phyloP scores from a whole-genome alignment of 2,888 invertebrate species.

The Tetrapedia diversipes region DNA sequence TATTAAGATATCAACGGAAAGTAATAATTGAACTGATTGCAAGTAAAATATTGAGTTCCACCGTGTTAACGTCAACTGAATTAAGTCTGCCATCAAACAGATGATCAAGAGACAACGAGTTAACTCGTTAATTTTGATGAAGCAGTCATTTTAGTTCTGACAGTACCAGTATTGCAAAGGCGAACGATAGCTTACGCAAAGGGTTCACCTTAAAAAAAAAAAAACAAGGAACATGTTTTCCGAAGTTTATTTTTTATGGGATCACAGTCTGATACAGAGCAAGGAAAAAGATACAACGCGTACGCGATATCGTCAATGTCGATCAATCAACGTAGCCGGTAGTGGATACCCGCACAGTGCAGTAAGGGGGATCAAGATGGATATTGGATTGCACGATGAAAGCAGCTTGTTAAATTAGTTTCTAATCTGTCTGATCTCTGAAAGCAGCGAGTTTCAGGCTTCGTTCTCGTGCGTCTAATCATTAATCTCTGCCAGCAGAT shows the following conservation, averaged over 20 bases:
- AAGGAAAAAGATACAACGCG: slow-evolving; percentile 31
- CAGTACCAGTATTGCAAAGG: too few relatives aligned
- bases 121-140: too few relatives aligned
- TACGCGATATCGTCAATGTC: slow-evolving; percentile 53
- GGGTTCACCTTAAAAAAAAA: too few relatives aligned
- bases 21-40: too few relatives aligned
- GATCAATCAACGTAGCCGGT: slow-evolving; percentile 75
- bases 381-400: slow-evolving; percentile 78
- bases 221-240: neutral
- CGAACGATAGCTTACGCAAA: too few relatives aligned
- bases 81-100: too few relatives aligned
- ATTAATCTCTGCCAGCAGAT: slow-evolving; percentile 79
- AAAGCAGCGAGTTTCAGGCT: slow-evolving; percentile 69
- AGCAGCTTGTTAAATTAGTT: slow-evolving; percentile 79
- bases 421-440: slow-evolving; percentile 76
- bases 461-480: slow-evolving; percentile 73
- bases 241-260: slow-evolving; percentile 12
- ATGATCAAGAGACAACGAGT: too few relatives aligned
- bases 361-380: slow-evolving; percentile 63
- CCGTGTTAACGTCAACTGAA: too few relatives aligned
- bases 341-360: slow-evolving; percentile 67
- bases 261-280: slow-evolving; percentile 20
- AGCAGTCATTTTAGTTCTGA: too few relatives aligned
- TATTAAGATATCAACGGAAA: too few relatives aligned
- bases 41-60: too few relatives aligned